These are phyloP conservation scores for Nothoprocta perdicaria DNA, from an alignment of 2,113 vertebrate genomes.

Conservation along the genomic window DNA sequence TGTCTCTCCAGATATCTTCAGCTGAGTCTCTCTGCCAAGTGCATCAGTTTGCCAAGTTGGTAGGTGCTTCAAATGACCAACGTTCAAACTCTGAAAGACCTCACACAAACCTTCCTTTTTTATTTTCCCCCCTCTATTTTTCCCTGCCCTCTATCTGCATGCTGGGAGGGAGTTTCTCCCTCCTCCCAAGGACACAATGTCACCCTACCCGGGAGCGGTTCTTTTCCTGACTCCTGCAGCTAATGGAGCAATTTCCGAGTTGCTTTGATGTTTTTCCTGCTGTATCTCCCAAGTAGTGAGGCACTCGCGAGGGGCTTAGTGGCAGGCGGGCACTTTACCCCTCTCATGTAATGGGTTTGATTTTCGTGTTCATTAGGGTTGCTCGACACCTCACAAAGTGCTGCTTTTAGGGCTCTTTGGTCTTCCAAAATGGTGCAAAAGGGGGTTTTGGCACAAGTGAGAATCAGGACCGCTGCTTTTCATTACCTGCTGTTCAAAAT, in stretches of 20 bases:
- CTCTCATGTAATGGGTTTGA: slow-evolving; percentile 27
- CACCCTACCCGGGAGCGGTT: not conserved
- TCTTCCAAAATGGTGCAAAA: not conserved
- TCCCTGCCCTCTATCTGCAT: rapidly evolving
- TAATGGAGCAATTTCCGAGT: slow-evolving; percentile 40
- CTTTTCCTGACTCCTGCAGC: not conserved
- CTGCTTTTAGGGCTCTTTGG: slow-evolving; percentile 32
- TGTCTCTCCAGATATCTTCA: not conserved
- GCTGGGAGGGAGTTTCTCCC: not conserved
- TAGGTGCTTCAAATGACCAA: not conserved
- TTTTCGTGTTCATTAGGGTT: slow-evolving; percentile 48
- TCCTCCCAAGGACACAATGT: not conserved
- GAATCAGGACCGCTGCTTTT: not conserved
- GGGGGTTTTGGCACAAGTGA: not conserved
- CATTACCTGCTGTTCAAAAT: slow-evolving; percentile 18
- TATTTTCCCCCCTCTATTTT: rapidly evolving
- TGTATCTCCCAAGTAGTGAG: not conserved
- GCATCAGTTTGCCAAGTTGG: not conserved
- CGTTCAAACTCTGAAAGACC: not conserved
- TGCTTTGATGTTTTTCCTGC: slow-evolving; percentile 17
- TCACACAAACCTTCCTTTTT: not conserved
- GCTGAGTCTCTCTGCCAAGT: not conserved
- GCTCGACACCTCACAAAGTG: not conserved
- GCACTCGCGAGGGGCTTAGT: not conserved
- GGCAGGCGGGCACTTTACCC: not conserved